A percentile compares a stretch with the other conserved stretches of the same genome.
Conservation (phyloP, 2,113 vertebrate genomes). For the Tylochromis polylepis region DNA sequence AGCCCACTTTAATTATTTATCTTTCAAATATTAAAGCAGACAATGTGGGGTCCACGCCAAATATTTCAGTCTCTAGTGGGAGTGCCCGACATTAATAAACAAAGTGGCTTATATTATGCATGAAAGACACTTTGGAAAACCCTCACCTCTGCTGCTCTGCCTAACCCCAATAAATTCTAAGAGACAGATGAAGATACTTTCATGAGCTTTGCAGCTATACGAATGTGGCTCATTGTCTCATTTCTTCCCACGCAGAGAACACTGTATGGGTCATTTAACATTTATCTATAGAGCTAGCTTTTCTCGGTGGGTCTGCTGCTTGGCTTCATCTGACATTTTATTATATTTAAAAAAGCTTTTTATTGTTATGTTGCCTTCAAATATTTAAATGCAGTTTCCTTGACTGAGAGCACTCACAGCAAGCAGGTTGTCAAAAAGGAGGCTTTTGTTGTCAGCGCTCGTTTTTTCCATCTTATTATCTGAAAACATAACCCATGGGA, state of each 20-base stretch:
- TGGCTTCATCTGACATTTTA: not conserved
- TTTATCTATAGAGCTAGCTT: constrained; percentile 4
- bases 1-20: constrained; percentile 68
- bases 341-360: not conserved
- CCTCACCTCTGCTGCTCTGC: constrained; percentile 3
- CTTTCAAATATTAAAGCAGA: constrained; percentile 63
- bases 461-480: constrained; percentile 15
- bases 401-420: constrained; percentile 21
- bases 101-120: constrained; percentile 65
- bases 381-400: constrained; percentile 39
- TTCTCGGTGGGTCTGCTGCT: not conserved
- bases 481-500: not conserved
- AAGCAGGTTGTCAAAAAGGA: constrained; percentile 6
- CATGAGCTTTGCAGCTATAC: not conserved
- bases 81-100: constrained; percentile 64
- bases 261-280: constrained; percentile 25
- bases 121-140: constrained; percentile 57
- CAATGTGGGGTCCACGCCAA: constrained; percentile 11
- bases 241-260: not conserved
- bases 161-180: not conserved
- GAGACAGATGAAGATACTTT: constrained; percentile 23
- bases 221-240: not conserved
- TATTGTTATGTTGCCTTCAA: constrained; percentile 11
- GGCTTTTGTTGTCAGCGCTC: constrained; percentile 21
- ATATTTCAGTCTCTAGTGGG: constrained; percentile 35